phyloP scores from a whole-genome alignment of 2,113 vertebrate genomes.

The Laticauda laticaudata region DNA sequence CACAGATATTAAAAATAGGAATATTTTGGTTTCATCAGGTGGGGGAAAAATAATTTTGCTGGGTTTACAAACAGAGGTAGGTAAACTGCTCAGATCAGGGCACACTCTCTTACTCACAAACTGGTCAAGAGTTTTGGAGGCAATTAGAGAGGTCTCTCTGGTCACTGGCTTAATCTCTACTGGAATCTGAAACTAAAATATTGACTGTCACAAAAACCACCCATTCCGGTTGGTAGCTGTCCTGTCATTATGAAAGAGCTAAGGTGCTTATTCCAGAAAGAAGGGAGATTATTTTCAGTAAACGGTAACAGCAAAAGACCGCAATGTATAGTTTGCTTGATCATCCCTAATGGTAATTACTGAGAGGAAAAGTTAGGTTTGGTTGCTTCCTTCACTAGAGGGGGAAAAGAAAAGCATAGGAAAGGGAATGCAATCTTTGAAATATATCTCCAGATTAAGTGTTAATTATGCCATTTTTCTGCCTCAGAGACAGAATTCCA shows the following conservation, averaged over 20 bases:
- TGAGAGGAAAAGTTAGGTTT: neutral
- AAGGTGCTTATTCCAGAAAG: neutral
- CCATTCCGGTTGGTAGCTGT: slow-evolving; percentile 10
- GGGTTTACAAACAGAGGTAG: neutral
- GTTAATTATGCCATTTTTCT: neutral
- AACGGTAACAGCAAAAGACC: neutral
- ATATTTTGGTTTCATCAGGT: neutral
- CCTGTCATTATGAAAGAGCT: neutral
- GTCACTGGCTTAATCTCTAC: neutral
- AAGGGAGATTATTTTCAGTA: neutral
- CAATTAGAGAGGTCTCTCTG: neutral
- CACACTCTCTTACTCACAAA: neutral
- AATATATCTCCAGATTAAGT: neutral
- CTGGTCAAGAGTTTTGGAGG: neutral
- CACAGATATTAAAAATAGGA: neutral
- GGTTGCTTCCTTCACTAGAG: neutral
- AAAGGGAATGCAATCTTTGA: neutral
- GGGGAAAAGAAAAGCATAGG: neutral
- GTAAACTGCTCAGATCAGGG: neutral
- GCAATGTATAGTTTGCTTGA: neutral
- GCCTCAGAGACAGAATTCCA: neutral
- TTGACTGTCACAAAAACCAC: neutral
- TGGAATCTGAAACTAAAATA: neutral
- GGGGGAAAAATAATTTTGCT: neutral
- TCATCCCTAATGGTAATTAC: neutral